Base-by-base conservation (phyloP, 2,797 vertebrate genomes). In the Xerus rutilus region DNA sequence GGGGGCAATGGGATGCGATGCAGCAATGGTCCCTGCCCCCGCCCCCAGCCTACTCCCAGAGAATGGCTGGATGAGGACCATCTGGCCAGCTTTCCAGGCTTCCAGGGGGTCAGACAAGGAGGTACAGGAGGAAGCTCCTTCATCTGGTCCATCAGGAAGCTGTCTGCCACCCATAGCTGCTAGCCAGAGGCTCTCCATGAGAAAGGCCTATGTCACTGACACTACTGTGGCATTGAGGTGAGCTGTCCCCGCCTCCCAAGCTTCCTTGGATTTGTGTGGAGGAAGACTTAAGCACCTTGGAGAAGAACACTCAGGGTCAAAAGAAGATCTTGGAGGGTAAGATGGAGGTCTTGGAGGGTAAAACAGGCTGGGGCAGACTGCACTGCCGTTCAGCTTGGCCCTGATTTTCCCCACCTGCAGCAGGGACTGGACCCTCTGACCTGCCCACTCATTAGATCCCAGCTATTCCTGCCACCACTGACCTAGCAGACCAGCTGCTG, bases 31-130 rank as follows among this genome's bases (percentile, higher is more conserved):
- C 35, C 99, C 99, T 94, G 99, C 99, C 93, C 54, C 98, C 99
- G 0, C 98, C 98, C 0, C 99, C 99, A 0, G 99, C 99, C 86
- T 99, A 99, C 69, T 98, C 98, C 98, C 54, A 99, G 99, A 98
- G 99, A 99, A 98, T 96, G 98, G 47, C 8, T 20, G 28, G 47
- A 52, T 9, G 47, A 64, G 99, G 99, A 99, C 99, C 97, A 96
- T 67, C 32, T 0, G 0, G 77, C 98, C 89, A 99, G 98, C 14
- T 54, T 97, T 4, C 98, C 98, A 4, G 99, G 99, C 1, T 98
- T 98, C 0, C 97, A 98, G 18, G 99, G 99, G 97, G 49, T 98
- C 98, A 0, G 98, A 99, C 94, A 98, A 98, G 74, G 98, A 99
- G 25, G 98, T 97, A 32, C 79, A 97, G 15, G 97, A 98, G 3